Conservation (phyloP, 2,888 invertebrate genomes). For the Cylloceria caligata region DNA sequence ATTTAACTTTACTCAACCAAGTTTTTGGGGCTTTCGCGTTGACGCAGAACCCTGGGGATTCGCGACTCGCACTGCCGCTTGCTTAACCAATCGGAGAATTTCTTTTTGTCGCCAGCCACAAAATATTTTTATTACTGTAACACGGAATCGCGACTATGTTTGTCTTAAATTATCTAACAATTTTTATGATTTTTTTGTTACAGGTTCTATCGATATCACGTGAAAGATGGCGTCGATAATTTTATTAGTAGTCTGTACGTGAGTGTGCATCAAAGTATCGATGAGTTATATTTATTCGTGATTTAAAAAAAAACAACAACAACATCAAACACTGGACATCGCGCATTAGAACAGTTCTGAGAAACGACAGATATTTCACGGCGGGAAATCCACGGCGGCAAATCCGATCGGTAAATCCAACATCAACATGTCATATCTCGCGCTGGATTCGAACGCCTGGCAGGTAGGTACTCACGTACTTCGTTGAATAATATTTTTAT, state of each 20-base stretch:
- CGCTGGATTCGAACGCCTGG: constrained; percentile 85
- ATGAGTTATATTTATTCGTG: constrained; percentile 32
- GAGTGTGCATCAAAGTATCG: constrained; percentile 57
- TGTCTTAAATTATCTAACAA: neutral
- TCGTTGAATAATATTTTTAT: neutral
- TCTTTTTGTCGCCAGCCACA: constrained; percentile 53
- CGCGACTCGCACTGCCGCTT: constrained; percentile 73
- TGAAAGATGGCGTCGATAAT: constrained; percentile 45
- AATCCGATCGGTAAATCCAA: constrained; percentile 68
- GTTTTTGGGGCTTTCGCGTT: constrained; percentile 79
- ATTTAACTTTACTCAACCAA: constrained; percentile 84
- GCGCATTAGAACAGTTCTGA: constrained; percentile 16
- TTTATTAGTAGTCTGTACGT: constrained; percentile 62
- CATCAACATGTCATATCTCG: constrained; percentile 83
- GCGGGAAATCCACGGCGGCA: too few species aligned
- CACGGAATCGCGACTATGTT: neutral
- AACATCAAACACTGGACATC: constrained; percentile 14
- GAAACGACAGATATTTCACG: constrained; percentile 37
- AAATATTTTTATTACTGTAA: constrained; percentile 34
- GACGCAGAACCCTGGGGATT: constrained; percentile 82
- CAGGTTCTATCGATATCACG: constrained; percentile 49
- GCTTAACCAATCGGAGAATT: constrained; percentile 62
- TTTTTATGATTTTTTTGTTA: constrained; percentile 37
- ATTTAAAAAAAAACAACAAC: neutral
- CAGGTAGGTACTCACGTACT: constrained; percentile 81